A percentile compares a stretch with the other conserved stretches of the same genome.
Conservation (phyloP, 1,140 invertebrate genomes). For the Hypothenemus hampei region DNA sequence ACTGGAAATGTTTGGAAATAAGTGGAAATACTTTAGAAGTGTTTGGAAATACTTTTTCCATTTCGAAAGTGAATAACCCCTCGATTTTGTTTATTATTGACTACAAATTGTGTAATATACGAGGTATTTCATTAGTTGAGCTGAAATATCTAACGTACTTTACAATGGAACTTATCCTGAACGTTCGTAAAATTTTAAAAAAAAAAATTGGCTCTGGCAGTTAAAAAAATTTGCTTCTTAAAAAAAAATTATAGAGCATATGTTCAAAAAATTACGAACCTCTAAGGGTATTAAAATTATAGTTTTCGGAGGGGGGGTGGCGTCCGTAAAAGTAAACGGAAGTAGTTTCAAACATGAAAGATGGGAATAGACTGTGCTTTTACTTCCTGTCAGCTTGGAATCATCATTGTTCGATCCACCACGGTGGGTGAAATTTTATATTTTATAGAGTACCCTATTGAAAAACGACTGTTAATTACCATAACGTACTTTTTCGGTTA, state of each 20-base stretch:
- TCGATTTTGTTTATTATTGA: too few relatives aligned
- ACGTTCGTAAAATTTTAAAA: background rate
- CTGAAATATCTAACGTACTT: background rate
- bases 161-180: background rate
- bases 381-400: conserved; percentile 1
- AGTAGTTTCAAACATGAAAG: background rate
- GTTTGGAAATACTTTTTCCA: too few relatives aligned
- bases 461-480: background rate
- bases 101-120: too few relatives aligned
- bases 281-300: background rate
- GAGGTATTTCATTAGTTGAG: background rate
- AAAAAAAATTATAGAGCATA: background rate
- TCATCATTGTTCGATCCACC: background rate
- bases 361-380: conserved; percentile 3
- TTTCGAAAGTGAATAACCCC: too few relatives aligned
- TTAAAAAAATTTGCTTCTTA: background rate
- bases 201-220: background rate
- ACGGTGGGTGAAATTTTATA: conserved; percentile 2
- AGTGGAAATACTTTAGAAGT: too few relatives aligned
- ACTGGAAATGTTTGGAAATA: too few relatives aligned
- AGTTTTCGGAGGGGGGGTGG: background rate
- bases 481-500: background rate
- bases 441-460: background rate
- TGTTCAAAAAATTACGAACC: background rate
- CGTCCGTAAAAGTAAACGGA: conserved; percentile 1